Evolutionary conservation across 2,888 invertebrate species (phyloP).

Genomic region (Philaethria dido): DNA sequence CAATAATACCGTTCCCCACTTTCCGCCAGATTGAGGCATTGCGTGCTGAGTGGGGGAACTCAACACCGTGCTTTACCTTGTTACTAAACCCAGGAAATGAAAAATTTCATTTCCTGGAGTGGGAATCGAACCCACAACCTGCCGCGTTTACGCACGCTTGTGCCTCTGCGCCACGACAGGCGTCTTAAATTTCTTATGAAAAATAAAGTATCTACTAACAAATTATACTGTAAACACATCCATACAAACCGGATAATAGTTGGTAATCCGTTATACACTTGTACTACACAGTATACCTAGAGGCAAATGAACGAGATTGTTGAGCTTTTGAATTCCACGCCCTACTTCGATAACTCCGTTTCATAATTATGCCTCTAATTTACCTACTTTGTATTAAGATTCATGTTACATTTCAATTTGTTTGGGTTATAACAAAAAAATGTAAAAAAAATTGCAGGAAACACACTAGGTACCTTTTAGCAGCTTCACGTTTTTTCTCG

Average conservation of each 20-base stretch:
- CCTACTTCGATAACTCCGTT: slow-evolving; percentile 16
- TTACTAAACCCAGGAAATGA: no score
- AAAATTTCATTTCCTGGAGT: no score
- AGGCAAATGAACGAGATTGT: slow-evolving; percentile 21
- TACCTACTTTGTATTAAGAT: neutral
- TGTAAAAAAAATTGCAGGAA: neutral
- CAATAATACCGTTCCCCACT: no score
- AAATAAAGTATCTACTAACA: neutral
- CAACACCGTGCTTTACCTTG: no score
- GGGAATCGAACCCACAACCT: no score
- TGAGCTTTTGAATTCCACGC: slow-evolving; percentile 22
- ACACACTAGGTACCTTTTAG: neutral
- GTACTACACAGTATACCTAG: neutral
- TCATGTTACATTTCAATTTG: neutral
- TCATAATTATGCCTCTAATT: slow-evolving; percentile 1
- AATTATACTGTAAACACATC: neutral
- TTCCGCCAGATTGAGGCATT: no score
- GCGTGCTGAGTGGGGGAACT: no score
- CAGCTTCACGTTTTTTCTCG: no score
- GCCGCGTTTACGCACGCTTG: no score
- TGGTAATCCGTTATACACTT: slow-evolving; percentile 10
- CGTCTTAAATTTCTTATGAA: no score
- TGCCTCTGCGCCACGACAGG: no score
- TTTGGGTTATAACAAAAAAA: neutral
- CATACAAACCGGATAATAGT: slow-evolving; percentile 10